Evolutionary conservation across 2,797 vertebrate genomes (phyloP), one percentile per base, ranked within the genome.

Genomic region (Stomatorhinus walkeri): DNA sequence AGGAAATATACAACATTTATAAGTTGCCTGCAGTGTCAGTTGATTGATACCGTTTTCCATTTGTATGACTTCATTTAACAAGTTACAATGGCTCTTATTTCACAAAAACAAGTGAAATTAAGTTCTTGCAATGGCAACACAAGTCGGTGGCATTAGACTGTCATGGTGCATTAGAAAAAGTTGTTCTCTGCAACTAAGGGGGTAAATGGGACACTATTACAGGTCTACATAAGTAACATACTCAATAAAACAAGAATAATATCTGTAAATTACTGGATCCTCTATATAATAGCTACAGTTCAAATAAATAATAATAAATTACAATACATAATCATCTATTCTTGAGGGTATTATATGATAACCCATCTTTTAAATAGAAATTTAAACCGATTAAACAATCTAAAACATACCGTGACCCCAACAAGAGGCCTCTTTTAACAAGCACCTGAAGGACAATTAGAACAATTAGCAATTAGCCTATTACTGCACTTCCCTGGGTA

Each of bases 301-400:
- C 12, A 88, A n/a, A 52, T 40, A 81, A 36, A 88, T 81, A 52
- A 51, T 88, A 32, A 76, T 52, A 52, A 76, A 76, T 87, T 87
- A 76, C 49, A 49, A 10, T 52, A 19, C 32, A 54, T 43, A 24
- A 88, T 49, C 36, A 6, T 36, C 7, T 40, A 51, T 56, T 79
- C 28, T 28, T 81, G n/a, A 24, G 76, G 14, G 46, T 64, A 28
- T 88, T 48, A 28, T 64, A 88, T 54, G 87, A 81, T 81, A 46
- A 76, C 68, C 32, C 76, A 81, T 64, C 61, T 68, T 36, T 40
- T 48, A 76, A 88, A 68, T 72, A 48, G 12, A 88, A 72, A 88
- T 46, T 46, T n/a, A 46, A 81, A 43, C 76, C 7, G 16, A 81
- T 81, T 81, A 81, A 81, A 22, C 76, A 43, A 81, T 81, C 19